phyloP scores from a whole-genome alignment of 2,888 invertebrate species.

The Pedicia rivosa region DNA sequence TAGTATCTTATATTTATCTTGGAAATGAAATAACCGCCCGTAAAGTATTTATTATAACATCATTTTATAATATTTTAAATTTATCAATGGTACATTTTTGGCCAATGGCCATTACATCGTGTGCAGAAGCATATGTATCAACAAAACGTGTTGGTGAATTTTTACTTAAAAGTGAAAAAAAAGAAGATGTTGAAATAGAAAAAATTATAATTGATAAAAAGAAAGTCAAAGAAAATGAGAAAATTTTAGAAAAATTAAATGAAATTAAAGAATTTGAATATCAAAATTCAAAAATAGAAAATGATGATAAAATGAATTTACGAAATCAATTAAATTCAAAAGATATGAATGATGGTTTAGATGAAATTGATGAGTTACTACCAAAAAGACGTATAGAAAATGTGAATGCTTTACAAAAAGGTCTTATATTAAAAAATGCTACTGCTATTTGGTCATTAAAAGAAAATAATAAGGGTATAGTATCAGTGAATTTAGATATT shows the following conservation, averaged over 20 bases:
- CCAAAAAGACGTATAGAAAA: slow-evolving; percentile 6
- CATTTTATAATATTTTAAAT: slow-evolving; percentile 65
- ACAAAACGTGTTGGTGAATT: slow-evolving; percentile 53
- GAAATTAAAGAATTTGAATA: neutral
- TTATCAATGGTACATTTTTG: slow-evolving; percentile 66
- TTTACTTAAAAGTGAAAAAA: slow-evolving; percentile 27
- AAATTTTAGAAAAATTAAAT: slow-evolving; percentile 1
- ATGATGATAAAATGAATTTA: slow-evolving; percentile 13
- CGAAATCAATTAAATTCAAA: slow-evolving; percentile 7
- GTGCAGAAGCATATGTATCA: slow-evolving; percentile 61
- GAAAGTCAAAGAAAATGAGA: neutral
- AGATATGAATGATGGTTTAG: slow-evolving; percentile 8
- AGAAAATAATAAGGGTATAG: slow-evolving; percentile 2
- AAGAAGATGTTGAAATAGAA: slow-evolving; percentile 7
- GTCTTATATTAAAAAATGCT: slow-evolving; percentile 8
- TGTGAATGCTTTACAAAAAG: slow-evolving; percentile 5
- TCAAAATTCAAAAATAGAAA: slow-evolving; percentile 9
- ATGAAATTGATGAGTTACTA: slow-evolving; percentile 1
- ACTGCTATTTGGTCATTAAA: slow-evolving; percentile 8
- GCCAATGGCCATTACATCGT: slow-evolving; percentile 59
- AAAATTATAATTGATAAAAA: neutral
- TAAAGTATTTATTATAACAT: slow-evolving; percentile 60
- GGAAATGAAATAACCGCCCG: slow-evolving; percentile 55
- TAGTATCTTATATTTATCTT: slow-evolving; percentile 48
- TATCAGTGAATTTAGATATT: slow-evolving; percentile 10